Evolutionary conservation across 1,140 invertebrate species (phyloP).

Genomic region (Caenorhabditis inopinata): DNA sequence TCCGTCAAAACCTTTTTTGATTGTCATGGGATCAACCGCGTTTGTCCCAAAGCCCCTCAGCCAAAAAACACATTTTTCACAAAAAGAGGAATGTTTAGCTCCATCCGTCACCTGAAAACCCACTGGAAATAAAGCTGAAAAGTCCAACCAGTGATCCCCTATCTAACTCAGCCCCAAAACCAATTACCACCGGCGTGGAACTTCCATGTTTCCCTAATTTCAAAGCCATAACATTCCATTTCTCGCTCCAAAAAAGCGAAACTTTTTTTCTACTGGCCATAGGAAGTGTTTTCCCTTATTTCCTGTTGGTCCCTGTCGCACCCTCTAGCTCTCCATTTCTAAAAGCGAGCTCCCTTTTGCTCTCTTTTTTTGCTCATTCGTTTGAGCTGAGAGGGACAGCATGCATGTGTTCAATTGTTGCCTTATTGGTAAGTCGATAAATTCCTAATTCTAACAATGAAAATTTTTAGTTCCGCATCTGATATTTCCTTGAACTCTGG

Average conservation of each 20-base stretch:
- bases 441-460: too few species aligned
- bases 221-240: not conserved
- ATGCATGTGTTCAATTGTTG: slow-evolving; percentile 8
- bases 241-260: not conserved
- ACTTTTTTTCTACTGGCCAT: too few species aligned
- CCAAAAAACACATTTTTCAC: too few species aligned
- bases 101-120: too few species aligned
- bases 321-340: slow-evolving; percentile 2
- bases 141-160: not conserved
- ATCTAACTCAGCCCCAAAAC: not conserved
- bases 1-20: too few species aligned
- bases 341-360: not conserved
- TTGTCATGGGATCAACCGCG: too few species aligned
- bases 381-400: not conserved
- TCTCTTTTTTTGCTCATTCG: not conserved
- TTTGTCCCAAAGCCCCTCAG: too few species aligned
- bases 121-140: not conserved
- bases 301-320: not conserved
- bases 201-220: not conserved
- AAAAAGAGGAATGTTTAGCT: too few species aligned
- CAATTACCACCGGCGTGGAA: slow-evolving; percentile 24
- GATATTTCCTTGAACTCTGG: too few species aligned
- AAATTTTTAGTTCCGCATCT: too few species aligned
- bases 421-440: not conserved
- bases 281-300: not conserved